Conservation (phyloP, 2,113 vertebrate species). For the Chrysemys picta region DNA sequence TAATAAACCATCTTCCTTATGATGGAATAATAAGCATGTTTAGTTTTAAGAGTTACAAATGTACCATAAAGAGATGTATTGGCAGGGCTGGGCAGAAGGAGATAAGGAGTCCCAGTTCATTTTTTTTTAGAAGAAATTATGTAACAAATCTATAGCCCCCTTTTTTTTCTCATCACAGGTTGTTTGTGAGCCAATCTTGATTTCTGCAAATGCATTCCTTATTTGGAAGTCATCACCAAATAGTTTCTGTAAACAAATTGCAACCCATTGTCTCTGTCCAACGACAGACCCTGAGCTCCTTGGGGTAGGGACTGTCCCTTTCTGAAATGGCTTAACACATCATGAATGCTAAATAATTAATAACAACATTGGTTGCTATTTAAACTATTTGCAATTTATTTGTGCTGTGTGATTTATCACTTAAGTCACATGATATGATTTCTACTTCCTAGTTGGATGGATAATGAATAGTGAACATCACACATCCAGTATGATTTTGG, state of each 20-base stretch:
- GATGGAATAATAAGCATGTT: background rate
- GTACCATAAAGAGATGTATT: background rate
- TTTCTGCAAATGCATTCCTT: background rate
- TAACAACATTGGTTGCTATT: background rate
- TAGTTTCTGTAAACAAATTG: background rate
- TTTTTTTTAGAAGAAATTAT: background rate
- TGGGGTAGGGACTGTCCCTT: background rate
- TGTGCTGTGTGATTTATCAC: background rate
- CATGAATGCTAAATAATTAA: background rate
- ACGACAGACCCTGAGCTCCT: background rate
- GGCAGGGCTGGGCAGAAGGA: background rate
- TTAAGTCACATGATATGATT: background rate
- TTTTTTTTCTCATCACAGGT: background rate
- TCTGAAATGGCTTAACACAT: background rate
- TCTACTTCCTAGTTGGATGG: accelerated
- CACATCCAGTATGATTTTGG: accelerated
- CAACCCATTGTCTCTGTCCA: background rate
- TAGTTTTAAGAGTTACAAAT: background rate
- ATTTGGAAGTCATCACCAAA: background rate
- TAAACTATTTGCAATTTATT: background rate
- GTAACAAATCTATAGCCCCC: background rate
- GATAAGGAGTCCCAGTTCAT: background rate
- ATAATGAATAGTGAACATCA: accelerated
- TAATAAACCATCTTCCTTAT: background rate
- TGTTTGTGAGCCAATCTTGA: background rate